A percentile compares a stretch with the other conserved stretches of the same genome.
Evolutionary conservation across 1,140 invertebrate genomes (phyloP).

Genomic region (Drosophila tsacasi): DNA sequence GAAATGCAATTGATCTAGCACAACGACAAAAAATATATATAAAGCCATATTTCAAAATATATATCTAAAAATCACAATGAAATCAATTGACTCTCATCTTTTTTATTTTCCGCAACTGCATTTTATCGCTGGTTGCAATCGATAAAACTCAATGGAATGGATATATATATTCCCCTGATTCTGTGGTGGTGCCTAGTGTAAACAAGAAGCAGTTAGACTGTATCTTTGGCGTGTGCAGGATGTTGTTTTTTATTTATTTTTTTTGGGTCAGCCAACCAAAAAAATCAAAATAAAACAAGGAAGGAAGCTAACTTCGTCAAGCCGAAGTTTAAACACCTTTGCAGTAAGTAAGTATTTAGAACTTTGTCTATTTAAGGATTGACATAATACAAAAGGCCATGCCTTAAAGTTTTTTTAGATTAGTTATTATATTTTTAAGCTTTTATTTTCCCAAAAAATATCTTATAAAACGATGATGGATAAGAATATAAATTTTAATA

Average conservation of each 20-base stretch:
- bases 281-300: constrained; percentile 4
- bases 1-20: not conserved
- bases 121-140: constrained; percentile 48
- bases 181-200: constrained; percentile 35
- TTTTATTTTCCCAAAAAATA: too few species aligned
- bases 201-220: constrained; percentile 55
- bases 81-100: constrained; percentile 38
- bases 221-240: constrained; percentile 27
- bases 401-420: too few species aligned
- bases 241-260: constrained; percentile 28
- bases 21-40: not conserved
- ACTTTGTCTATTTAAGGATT: too few species aligned
- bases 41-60: not conserved
- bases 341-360: too few species aligned
- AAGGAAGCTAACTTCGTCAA: too few species aligned
- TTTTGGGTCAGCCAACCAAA: constrained; percentile 48
- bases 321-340: too few species aligned
- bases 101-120: constrained; percentile 46
- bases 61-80: not conserved
- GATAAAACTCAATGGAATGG: constrained; percentile 16
- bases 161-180: constrained; percentile 9
- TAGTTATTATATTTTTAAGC: too few species aligned
- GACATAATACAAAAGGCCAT: too few species aligned
- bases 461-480: too few species aligned
- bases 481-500: too few species aligned